These are phyloP conservation scores for Mesoligia furuncula DNA, from an alignment of 2,888 invertebrate genomes.

Conservation along the genomic window DNA sequence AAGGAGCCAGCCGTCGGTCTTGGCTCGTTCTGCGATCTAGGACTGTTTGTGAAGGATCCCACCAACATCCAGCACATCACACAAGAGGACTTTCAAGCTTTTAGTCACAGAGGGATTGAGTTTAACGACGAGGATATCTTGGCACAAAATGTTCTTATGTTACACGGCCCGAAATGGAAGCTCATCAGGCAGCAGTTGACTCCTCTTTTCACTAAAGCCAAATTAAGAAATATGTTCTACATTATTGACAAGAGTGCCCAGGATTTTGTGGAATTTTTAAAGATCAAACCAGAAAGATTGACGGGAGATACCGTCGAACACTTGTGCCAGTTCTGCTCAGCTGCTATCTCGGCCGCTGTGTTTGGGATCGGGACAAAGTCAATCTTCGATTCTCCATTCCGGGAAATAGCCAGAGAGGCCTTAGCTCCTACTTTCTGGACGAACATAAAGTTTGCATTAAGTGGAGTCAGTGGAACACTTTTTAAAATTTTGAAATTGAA, in stretches of 20 bases:
- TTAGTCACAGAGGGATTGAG: slow-evolving; percentile 73
- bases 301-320: slow-evolving; percentile 68
- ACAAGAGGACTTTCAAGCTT: slow-evolving; percentile 73
- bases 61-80: slow-evolving; percentile 73
- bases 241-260: slow-evolving; percentile 78
- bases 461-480: slow-evolving; percentile 57
- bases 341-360: slow-evolving; percentile 78
- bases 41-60: slow-evolving; percentile 72
- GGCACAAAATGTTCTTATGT: slow-evolving; percentile 74
- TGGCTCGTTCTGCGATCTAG: slow-evolving; percentile 66
- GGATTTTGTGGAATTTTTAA: slow-evolving; percentile 75
- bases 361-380: slow-evolving; percentile 81
- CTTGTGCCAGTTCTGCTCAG: slow-evolving; percentile 72
- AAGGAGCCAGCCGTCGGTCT: slow-evolving; percentile 76
- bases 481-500: slow-evolving; percentile 71
- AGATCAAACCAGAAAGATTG: slow-evolving; percentile 68
- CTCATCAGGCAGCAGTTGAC: slow-evolving; percentile 78
- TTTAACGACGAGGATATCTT: slow-evolving; percentile 71
- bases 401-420: slow-evolving; percentile 67
- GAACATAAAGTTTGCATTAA: slow-evolving; percentile 70
- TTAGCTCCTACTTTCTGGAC: slow-evolving; percentile 58
- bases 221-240: slow-evolving; percentile 82
- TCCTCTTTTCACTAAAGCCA: slow-evolving; percentile 79
- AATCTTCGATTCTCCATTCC: slow-evolving; percentile 79
- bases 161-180: slow-evolving; percentile 79